phyloP scores from a whole-genome alignment of 2,888 invertebrate species.

The Caenorhabditis doughertyi region DNA sequence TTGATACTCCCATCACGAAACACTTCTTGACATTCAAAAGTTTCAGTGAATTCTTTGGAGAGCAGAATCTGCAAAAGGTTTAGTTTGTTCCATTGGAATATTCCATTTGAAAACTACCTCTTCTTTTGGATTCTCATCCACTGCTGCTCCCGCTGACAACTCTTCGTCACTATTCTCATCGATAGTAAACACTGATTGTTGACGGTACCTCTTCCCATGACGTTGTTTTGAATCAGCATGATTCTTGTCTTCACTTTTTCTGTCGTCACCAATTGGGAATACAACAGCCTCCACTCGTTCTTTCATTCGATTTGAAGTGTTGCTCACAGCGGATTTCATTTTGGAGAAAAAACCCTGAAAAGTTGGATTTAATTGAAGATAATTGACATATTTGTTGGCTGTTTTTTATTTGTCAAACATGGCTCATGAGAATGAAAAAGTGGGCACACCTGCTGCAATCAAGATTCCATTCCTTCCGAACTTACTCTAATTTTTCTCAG shows the following conservation, averaged over 20 bases:
- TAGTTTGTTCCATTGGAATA: not conserved
- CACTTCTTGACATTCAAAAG: slow-evolving; percentile 94
- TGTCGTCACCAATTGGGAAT: slow-evolving; percentile 39
- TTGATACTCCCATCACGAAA: slow-evolving; percentile 84
- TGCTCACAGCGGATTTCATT: slow-evolving; percentile 52
- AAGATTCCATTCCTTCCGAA: no score
- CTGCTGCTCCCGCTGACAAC: slow-evolving; percentile 25
- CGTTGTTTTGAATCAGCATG: slow-evolving; percentile 92
- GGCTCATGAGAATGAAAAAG: no score
- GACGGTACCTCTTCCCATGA: slow-evolving; percentile 86
- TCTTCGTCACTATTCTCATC: slow-evolving; percentile 72
- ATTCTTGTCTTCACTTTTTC: slow-evolving; percentile 25
- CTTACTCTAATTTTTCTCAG: not conserved
- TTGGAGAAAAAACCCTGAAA: slow-evolving; percentile 58
- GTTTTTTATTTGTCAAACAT: no score
- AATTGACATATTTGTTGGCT: no score
- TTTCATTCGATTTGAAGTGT: slow-evolving; percentile 58
- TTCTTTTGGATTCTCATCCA: slow-evolving; percentile 66
- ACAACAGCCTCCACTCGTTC: slow-evolving; percentile 62
- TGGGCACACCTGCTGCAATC: no score
- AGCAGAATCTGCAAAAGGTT: slow-evolving; percentile 60
- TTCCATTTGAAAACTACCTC: slow-evolving; percentile 54
- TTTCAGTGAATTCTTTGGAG: slow-evolving; percentile 89
- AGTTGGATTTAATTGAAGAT: no score
- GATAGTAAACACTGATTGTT: slow-evolving; percentile 71